Evolutionary conservation across 2,797 vertebrate species (phyloP).

Genomic region (Halcyon leucocephala): DNA sequence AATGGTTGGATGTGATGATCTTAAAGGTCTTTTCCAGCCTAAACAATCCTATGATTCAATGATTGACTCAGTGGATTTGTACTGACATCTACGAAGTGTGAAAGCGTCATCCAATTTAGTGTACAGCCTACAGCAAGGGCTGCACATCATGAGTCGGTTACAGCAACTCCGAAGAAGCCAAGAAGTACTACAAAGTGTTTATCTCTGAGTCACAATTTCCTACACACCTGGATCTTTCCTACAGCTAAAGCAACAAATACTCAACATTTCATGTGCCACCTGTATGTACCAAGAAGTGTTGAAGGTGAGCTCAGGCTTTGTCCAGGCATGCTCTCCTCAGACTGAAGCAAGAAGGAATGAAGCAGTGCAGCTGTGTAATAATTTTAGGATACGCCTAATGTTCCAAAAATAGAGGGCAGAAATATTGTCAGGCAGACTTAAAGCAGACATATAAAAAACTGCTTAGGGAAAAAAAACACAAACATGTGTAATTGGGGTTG

Average conservation of each 20-base stretch:
- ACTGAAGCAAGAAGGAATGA: not conserved
- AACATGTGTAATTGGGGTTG: not conserved
- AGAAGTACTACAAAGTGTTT: not conserved
- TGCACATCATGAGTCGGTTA: not conserved
- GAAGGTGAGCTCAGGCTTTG: not conserved
- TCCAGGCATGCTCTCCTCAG: not conserved
- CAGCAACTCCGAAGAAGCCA: not conserved
- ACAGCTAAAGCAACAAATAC: not conserved
- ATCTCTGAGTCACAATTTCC: constrained; percentile 40
- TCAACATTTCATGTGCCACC: not conserved
- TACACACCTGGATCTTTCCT: not conserved
- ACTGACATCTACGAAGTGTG: not conserved
- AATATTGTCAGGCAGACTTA: not conserved
- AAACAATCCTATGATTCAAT: not conserved
- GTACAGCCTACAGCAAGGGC: not conserved
- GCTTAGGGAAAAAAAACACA: not conserved
- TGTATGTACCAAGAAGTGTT: not conserved
- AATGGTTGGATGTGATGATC: not conserved
- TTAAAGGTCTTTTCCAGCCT: not conserved
- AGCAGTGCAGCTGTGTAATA: not conserved
- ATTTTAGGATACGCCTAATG: not conserved
- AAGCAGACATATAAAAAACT: not conserved
- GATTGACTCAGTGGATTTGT: not conserved
- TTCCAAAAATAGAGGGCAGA: not conserved
- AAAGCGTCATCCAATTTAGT: not conserved